Conservation (phyloP, 1,140 invertebrate species). For the Hyphantria cunea region DNA sequence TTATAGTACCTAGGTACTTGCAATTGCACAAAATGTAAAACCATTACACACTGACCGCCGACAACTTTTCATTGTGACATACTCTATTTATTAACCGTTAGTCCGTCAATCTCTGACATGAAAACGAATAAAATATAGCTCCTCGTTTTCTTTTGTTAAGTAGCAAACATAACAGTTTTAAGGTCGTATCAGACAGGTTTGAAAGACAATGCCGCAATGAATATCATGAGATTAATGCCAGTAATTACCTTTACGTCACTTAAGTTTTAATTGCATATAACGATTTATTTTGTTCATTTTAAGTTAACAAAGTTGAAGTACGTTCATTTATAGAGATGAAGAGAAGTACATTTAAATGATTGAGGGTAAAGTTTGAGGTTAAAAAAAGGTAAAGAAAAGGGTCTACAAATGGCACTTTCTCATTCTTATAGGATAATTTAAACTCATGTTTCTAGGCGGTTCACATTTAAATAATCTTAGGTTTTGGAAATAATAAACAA, state of each 20-base stretch:
- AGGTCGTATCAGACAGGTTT: constrained; percentile 11
- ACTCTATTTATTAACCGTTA: constrained; percentile 34
- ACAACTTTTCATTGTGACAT: constrained; percentile 16
- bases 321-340: too few relatives aligned
- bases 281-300: not conserved
- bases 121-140: constrained; percentile 20
- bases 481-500: too few relatives aligned
- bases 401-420: too few relatives aligned
- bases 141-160: not conserved
- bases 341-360: too few relatives aligned
- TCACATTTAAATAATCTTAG: too few relatives aligned
- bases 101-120: constrained; percentile 34
- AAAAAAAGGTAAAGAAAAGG: too few relatives aligned
- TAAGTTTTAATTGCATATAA: not conserved
- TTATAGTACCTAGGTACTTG: too few relatives aligned
- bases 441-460: too few relatives aligned
- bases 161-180: not conserved
- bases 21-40: too few relatives aligned
- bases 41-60: not conserved
- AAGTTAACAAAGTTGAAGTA: too few relatives aligned
- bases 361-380: too few relatives aligned
- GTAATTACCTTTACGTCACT: not conserved
- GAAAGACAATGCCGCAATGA: not conserved
- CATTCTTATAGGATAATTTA: too few relatives aligned
- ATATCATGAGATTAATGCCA: not conserved